These are phyloP conservation scores for Epinephelus coioides DNA, from an alignment of 2,797 vertebrate genomes.

Conservation along the genomic window DNA sequence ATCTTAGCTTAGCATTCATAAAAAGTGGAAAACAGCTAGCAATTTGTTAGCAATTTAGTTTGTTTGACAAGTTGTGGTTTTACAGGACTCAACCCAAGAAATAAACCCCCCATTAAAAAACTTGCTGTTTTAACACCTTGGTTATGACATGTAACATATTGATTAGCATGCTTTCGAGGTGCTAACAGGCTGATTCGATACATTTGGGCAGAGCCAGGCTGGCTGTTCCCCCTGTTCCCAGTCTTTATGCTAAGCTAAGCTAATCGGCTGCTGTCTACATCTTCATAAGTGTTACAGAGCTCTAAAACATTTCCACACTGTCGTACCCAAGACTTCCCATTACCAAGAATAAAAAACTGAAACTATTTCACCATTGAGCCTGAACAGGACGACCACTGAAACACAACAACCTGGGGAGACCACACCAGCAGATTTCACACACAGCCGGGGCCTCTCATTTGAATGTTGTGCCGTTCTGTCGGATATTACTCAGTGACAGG, in stretches of 20 bases:
- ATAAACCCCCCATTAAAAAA: too few relatives aligned
- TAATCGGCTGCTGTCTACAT: background rate
- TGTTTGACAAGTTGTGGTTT: too few relatives aligned
- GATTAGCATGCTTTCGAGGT: background rate
- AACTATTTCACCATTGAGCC: slow-evolving; percentile 49
- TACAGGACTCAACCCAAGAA: too few relatives aligned
- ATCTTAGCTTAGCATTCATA: background rate
- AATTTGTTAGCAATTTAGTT: too few relatives aligned
- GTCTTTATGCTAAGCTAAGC: slow-evolving; percentile 29
- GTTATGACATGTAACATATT: background rate
- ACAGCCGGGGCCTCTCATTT: slow-evolving; percentile 62
- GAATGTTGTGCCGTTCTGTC: slow-evolving; percentile 58
- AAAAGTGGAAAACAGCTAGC: background rate
- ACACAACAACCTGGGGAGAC: slow-evolving; percentile 42
- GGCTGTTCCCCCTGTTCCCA: background rate
- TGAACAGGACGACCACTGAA: slow-evolving; percentile 33
- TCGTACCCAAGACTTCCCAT: slow-evolving; percentile 36
- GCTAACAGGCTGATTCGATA: background rate
- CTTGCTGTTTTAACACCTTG: background rate
- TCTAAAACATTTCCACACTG: slow-evolving; percentile 46
- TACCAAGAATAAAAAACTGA: slow-evolving; percentile 48
- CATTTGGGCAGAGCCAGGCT: background rate
- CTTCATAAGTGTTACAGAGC: background rate
- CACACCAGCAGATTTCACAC: slow-evolving; percentile 54
- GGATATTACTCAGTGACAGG: slow-evolving; percentile 79